phyloP scores from a whole-genome alignment of 2,888 invertebrate genomes.

The Drosophila cognata region DNA sequence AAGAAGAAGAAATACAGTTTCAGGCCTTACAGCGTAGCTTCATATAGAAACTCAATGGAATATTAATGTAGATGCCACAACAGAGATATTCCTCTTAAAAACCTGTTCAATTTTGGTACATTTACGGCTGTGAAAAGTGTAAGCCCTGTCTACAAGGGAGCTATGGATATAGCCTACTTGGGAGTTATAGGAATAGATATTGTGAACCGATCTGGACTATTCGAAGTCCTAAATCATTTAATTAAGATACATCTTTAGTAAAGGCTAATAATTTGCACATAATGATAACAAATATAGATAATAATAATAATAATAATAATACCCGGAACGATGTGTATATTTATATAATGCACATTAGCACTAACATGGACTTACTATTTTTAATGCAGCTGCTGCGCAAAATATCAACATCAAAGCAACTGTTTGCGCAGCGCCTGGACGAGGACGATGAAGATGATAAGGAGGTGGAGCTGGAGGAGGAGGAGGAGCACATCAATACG shows the following conservation, averaged over 20 bases:
- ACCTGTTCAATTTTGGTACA: not conserved
- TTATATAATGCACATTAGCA: conserved; percentile 4
- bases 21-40: not conserved
- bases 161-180: not conserved
- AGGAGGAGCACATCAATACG: conserved; percentile 31
- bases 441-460: conserved; percentile 77
- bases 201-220: not conserved
- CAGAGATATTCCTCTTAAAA: not conserved
- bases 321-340: not conserved
- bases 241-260: not conserved
- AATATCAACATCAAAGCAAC: conserved; percentile 78
- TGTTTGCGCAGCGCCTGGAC: conserved; percentile 78
- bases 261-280: no score
- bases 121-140: not conserved
- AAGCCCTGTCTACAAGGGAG: not conserved
- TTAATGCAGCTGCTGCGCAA: conserved; percentile 80
- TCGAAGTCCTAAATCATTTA: not conserved
- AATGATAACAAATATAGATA: not conserved
- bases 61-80: not conserved
- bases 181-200: not conserved
- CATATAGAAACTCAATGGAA: not conserved
- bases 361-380: not conserved
- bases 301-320: not conserved
- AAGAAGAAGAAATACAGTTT: not conserved
- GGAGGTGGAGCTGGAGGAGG: conserved; percentile 26